Evolutionary conservation across 2,888 invertebrate species (phyloP).

Genomic region (Clunio marinus): DNA sequence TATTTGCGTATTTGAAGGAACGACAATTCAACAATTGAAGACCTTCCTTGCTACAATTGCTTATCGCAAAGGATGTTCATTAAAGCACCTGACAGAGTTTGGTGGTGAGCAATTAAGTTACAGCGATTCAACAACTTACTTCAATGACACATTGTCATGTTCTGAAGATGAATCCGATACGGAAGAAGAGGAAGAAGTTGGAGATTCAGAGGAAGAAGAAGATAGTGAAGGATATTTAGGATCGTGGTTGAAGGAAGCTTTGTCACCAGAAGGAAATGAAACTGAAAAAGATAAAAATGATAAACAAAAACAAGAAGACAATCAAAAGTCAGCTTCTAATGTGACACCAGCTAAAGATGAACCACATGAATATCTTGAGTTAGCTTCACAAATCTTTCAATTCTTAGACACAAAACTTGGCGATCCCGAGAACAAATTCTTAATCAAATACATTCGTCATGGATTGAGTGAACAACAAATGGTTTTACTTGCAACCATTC

Average conservation of each 20-base stretch:
- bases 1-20: slow-evolving; percentile 53
- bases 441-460: slow-evolving; percentile 63
- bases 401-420: slow-evolving; percentile 75
- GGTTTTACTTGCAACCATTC: slow-evolving; percentile 79
- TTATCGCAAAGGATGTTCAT: slow-evolving; percentile 82
- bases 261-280: slow-evolving; percentile 61
- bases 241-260: slow-evolving; percentile 90
- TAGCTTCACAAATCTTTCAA: slow-evolving; percentile 81
- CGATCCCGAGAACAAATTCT: slow-evolving; percentile 54
- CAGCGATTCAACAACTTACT: slow-evolving; percentile 93
- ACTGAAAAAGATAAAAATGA: slow-evolving; percentile 57
- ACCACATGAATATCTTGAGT: slow-evolving; percentile 78
- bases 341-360: slow-evolving; percentile 74
- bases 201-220: slow-evolving; percentile 41
- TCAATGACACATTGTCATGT: slow-evolving; percentile 88
- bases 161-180: slow-evolving; percentile 86
- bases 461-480: slow-evolving; percentile 81
- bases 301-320: slow-evolving; percentile 54
- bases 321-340: slow-evolving; percentile 48
- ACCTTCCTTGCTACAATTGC: slow-evolving; percentile 85
- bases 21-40: slow-evolving; percentile 61
- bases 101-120: slow-evolving; percentile 80
- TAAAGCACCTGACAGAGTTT: slow-evolving; percentile 65
- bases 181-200: slow-evolving; percentile 62
- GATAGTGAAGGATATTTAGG: slow-evolving; percentile 57